phyloP scores from a whole-genome alignment of 2,113 vertebrate genomes.

The Aspidoscelis tigris region DNA sequence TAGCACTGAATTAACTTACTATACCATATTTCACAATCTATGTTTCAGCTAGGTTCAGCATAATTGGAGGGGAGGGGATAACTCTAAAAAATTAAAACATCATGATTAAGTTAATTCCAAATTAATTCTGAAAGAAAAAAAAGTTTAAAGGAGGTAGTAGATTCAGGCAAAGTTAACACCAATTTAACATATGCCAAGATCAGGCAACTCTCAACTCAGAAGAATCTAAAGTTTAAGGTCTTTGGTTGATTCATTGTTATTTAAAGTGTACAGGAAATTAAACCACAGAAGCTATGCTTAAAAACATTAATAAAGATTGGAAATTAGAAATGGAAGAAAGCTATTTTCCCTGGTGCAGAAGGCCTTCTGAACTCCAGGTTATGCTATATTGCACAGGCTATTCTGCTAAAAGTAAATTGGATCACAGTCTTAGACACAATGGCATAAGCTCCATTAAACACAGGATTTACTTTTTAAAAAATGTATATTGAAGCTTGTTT shows the following conservation, averaged over 20 bases:
- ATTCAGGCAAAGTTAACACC: slow-evolving; percentile 52
- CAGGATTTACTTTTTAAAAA: not conserved
- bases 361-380: not conserved
- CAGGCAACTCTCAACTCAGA: slow-evolving; percentile 63
- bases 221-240: slow-evolving; percentile 63
- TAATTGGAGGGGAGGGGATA: not conserved
- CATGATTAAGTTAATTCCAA: slow-evolving; percentile 27
- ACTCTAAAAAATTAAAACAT: not conserved
- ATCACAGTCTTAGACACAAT: not conserved
- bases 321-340: slow-evolving; percentile 53
- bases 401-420: not conserved
- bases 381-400: not conserved
- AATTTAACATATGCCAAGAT: slow-evolving; percentile 64
- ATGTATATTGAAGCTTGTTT: not conserved
- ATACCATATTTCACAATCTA: not conserved
- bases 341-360: slow-evolving; percentile 8
- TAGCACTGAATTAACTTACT: not conserved
- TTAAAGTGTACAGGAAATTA: slow-evolving; percentile 79
- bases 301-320: slow-evolving; percentile 66
- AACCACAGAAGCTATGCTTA: slow-evolving; percentile 63
- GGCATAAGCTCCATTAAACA: not conserved
- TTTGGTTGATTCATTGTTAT: slow-evolving; percentile 72
- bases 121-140: slow-evolving; percentile 1
- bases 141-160: slow-evolving; percentile 5
- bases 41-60: not conserved